A percentile compares a stretch with the other conserved stretches of the same genome.
Conservation (phyloP, 2,888 invertebrate genomes). For the Troides aeacus region DNA sequence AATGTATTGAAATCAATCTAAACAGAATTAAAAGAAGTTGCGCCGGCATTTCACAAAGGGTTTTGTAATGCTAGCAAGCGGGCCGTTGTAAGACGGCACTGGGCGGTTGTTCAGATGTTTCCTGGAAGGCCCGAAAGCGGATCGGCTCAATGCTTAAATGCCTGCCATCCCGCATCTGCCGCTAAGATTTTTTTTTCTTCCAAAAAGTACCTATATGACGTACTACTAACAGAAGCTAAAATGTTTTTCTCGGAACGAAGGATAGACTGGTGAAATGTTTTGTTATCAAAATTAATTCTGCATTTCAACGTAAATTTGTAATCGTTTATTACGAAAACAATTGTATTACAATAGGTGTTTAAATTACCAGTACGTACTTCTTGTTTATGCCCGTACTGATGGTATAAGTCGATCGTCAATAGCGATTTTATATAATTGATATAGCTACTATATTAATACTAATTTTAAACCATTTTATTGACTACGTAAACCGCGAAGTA, state of each 20-base stretch:
- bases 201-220: constrained; percentile 32
- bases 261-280: constrained; percentile 9
- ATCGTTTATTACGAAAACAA: too few species aligned
- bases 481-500: not conserved
- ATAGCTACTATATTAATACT: not conserved
- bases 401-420: not conserved
- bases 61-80: constrained; percentile 46
- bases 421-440: not conserved
- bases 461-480: not conserved
- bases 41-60: constrained; percentile 70
- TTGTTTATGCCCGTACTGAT: not conserved
- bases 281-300: not conserved
- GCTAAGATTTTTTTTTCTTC: constrained; percentile 49
- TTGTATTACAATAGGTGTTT: not conserved
- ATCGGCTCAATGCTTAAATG: constrained; percentile 54
- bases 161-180: constrained; percentile 68
- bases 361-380: not conserved
- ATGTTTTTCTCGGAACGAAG: constrained; percentile 32
- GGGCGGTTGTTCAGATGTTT: constrained; percentile 59
- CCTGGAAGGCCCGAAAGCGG: constrained; percentile 71
- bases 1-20: constrained; percentile 23
- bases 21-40: constrained; percentile 58
- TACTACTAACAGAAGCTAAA: constrained; percentile 23
- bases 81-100: constrained; percentile 37
- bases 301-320: not conserved